These are phyloP conservation scores for Erebia palarica DNA, from an alignment of 2,888 invertebrate genomes.

Conservation along the genomic window DNA sequence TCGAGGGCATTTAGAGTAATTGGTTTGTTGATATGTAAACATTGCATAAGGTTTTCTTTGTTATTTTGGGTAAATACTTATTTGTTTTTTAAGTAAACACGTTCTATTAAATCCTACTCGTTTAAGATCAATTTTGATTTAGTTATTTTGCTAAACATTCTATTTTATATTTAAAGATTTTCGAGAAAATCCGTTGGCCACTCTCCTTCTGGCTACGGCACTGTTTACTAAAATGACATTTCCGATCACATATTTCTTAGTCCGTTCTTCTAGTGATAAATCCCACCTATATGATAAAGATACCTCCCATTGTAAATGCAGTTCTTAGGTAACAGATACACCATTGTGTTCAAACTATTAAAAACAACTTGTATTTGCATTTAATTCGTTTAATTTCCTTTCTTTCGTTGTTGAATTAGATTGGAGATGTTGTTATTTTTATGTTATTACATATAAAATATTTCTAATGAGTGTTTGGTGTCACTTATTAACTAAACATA, in stretches of 20 bases:
- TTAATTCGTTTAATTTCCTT: constrained; percentile 50
- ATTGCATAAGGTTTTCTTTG: background rate
- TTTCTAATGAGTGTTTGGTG: constrained; percentile 54
- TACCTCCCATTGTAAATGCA: constrained; percentile 53
- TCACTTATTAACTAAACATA: constrained; percentile 47
- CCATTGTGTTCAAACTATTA: constrained; percentile 60
- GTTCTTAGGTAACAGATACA: constrained; percentile 44
- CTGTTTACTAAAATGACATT: constrained; percentile 46
- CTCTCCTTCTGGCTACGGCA: background rate
- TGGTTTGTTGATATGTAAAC: background rate
- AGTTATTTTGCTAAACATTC: background rate
- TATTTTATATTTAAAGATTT: background rate
- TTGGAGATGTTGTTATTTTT: constrained; percentile 52
- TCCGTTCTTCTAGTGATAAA: constrained; percentile 54
- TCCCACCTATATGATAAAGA: constrained; percentile 66
- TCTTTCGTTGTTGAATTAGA: constrained; percentile 51
- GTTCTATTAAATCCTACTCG: background rate
- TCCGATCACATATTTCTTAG: constrained; percentile 60
- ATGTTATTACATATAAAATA: constrained; percentile 56
- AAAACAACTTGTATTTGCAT: constrained; percentile 52
- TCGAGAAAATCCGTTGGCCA: background rate
- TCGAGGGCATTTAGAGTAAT: background rate
- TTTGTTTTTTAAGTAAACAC: background rate
- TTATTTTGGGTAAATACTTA: background rate
- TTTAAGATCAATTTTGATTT: background rate